Evolutionary conservation across 2,888 invertebrate species (phyloP), one percentile per base, ranked within the genome.

Genomic region (Agrochola litura): DNA sequence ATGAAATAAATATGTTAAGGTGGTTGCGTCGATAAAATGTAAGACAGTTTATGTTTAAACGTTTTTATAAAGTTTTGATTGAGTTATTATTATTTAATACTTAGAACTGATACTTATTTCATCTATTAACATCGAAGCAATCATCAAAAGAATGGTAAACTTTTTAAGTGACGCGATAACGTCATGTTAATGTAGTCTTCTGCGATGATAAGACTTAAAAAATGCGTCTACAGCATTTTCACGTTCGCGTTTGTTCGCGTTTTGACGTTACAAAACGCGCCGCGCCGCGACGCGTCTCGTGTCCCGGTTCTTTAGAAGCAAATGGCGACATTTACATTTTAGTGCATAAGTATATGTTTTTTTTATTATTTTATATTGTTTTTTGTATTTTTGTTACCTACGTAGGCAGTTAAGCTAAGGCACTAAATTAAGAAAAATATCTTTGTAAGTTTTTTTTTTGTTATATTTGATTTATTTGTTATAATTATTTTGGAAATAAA

Each of bases 351-450:
- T 37, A 54, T 19, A 37, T 12, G 12, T 30, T 37, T 65, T 71
- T 30, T 30, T 37, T 25, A 12, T 37, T 52, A 22, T 52, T 67
- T 67, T 52, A 49, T 67, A 49, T 25, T 41, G 14, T 49, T 67
- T 67, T 0, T 67, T 25, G 8, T 49, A 37, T 71, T 49, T 72
- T 65, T 65, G 46, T 71, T 19, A n/a, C n/a, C n/a, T n/a, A 49
- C 10, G 22, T 63, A 70, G 41, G 5, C 9, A 64, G 2, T 6
- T 64, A 70, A 46, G 46, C 64, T 49, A 65, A 65, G 5, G 71
- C 66, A 41, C 71, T 72, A 66, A 37, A 46, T 64, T 64, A 71
- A 71, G 64, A 71, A 64, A 37, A 71, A 66, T 16, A 71, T 6
- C 0, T 63, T 43, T 43, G 1, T 43, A 10, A 43, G 10, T 43